Evolutionary conservation across 2,113 vertebrate genomes (phyloP).

Genomic region (Siniperca knerii): DNA sequence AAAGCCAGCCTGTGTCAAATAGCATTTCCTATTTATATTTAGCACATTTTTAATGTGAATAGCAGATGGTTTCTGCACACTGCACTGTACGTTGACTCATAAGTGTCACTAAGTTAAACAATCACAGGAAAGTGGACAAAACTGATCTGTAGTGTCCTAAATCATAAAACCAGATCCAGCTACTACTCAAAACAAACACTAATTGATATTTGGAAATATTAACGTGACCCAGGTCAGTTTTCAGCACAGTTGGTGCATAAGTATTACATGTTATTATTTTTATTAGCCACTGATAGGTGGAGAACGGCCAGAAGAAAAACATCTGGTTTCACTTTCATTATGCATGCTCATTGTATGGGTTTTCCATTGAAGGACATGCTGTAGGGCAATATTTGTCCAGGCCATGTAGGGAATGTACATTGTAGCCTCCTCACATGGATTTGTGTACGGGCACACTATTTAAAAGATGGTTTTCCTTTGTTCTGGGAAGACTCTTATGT

Average conservation of each 20-base stretch:
- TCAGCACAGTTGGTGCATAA: slow-evolving; percentile 8
- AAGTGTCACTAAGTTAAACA: slow-evolving; percentile 20
- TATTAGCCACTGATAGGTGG: neutral
- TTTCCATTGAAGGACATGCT: too few species aligned
- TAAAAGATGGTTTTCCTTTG: too few species aligned
- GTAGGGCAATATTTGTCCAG: too few species aligned
- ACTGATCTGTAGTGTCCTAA: neutral
- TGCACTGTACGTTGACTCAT: neutral
- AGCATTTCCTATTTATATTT: slow-evolving; percentile 49
- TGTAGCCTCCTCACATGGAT: too few species aligned
- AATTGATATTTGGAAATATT: slow-evolving; percentile 13
- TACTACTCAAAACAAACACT: neutral
- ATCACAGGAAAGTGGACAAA: slow-evolving; percentile 1
- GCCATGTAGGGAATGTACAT: too few species aligned
- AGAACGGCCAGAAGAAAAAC: too few species aligned
- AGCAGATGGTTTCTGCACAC: slow-evolving; percentile 29
- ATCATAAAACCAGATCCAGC: neutral
- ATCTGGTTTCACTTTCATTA: too few species aligned
- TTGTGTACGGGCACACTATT: too few species aligned
- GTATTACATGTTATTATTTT: slow-evolving; percentile 5
- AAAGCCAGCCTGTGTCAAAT: slow-evolving; percentile 56
- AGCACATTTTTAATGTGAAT: slow-evolving; percentile 22
- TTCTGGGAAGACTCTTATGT: too few species aligned
- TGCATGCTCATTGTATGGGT: too few species aligned
- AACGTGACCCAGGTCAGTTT: slow-evolving; percentile 12